Base-by-base conservation (phyloP, 2,888 invertebrate species). In the Atrina japonica region DNA sequence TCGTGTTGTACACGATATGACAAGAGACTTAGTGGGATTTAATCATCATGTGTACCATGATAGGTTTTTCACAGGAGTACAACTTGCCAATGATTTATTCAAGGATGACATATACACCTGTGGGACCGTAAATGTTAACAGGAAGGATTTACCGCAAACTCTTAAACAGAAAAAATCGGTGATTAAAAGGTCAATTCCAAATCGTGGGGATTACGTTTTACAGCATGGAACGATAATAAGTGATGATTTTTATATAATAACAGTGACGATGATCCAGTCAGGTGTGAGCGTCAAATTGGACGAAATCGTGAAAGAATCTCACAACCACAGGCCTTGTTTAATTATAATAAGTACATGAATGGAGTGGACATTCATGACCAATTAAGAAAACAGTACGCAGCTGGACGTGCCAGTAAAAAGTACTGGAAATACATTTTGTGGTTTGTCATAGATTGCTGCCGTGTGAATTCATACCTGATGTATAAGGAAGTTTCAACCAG, bases 361-460 rank as follows among this genome's bases (percentile, higher is more conserved):
- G 60, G 60, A 5, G 60, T 60, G 7, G 60, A 60, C 29, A n/a
- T 60, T 25, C 60, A 60, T 25, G 60, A 60, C 27, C 60, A 60
- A 60, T 14, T 60, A 43, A 23, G 60, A 16, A 45, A 60, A 27
- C 21, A 25, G 45, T 60, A 60, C 16, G 45, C 27, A 3, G 14
- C 41, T 47, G 60, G 60, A 16, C 16, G 60, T 21, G n/a, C 45
- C 2, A 29, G 45, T 27, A 60, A 60, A 27, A 60, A 60, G 25
- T 58, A 58, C 7, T 35, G 35, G 35, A 35, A 35, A 35, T 35
- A 35, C 35, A 35, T 35, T 11, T 7, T 35, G 35, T 35, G 35
- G 35, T 35, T 35, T 35, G 35, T 35, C 5, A 35, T 35, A 5
- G 35, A 35, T 11, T 35, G 35, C 11, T 35, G 35, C 11, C 35